Evolutionary conservation across 2,113 vertebrate genomes (phyloP).

Genomic region (Ovibos moschatus): DNA sequence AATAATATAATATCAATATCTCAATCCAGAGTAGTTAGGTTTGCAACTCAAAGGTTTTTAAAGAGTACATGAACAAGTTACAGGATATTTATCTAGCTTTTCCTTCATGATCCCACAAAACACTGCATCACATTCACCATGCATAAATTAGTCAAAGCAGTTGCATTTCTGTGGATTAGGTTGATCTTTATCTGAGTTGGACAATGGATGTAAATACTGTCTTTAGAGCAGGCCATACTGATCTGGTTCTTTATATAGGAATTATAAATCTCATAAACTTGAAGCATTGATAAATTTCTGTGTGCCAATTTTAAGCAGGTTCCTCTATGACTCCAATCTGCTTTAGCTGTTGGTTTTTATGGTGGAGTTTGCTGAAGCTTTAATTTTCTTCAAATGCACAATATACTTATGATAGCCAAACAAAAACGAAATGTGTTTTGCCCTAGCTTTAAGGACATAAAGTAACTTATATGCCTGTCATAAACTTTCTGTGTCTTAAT

Average conservation of each 20-base stretch:
- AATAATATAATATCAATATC: constrained; percentile 57
- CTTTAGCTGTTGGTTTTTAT: constrained; percentile 41
- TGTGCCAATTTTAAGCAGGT: not conserved
- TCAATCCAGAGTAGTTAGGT: constrained; percentile 70
- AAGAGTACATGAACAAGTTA: constrained; percentile 63
- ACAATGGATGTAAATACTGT: constrained; percentile 61
- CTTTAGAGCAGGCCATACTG: constrained; percentile 48
- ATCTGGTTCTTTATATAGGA: constrained; percentile 25
- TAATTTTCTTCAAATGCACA: constrained; percentile 37
- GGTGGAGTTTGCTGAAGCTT: not conserved
- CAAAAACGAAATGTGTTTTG: constrained; percentile 29
- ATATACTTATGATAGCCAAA: constrained; percentile 35
- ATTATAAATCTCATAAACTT: constrained; percentile 12
- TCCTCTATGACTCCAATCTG: not conserved
- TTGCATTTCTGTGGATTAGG: constrained; percentile 69
- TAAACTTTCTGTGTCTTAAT: constrained; percentile 78
- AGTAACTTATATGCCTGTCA: constrained; percentile 62
- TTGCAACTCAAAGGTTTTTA: constrained; percentile 71
- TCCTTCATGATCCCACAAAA: not conserved
- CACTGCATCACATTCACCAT: constrained; percentile 47
- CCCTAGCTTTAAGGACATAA: constrained; percentile 52
- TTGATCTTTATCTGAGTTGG: constrained; percentile 65
- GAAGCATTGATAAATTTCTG: constrained; percentile 10
- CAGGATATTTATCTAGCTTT: constrained; percentile 52
- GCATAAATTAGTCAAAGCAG: constrained; percentile 55